These are phyloP conservation scores for Pollenia griseotomentosa DNA, from an alignment of 2,888 invertebrate species.

Conservation along the genomic window DNA sequence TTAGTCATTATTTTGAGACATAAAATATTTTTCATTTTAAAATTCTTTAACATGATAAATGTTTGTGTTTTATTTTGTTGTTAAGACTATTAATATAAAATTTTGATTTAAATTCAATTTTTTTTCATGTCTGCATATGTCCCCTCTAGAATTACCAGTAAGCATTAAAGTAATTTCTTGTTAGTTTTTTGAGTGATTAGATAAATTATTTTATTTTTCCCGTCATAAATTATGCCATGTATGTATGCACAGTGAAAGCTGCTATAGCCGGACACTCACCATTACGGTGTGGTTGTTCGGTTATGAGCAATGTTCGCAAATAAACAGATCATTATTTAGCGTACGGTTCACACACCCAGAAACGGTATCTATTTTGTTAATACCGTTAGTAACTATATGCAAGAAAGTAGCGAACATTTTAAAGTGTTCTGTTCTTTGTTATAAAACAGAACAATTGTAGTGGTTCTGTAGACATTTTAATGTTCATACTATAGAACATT, in stretches of 20 bases:
- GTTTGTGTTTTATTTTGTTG: neutral
- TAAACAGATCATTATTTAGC: no score
- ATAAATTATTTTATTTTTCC: slow-evolving; percentile 35
- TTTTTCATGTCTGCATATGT: neutral
- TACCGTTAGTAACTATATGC: no score
- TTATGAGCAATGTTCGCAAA: no score
- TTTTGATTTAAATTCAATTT: slow-evolving; percentile 17
- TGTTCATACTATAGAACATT: no score
- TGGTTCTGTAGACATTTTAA: no score
- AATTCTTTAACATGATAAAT: slow-evolving; percentile 23
- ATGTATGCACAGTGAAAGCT: neutral
- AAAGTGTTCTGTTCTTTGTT: no score
- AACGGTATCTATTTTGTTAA: no score
- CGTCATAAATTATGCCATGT: slow-evolving; percentile 35
- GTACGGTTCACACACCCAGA: no score
- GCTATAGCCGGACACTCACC: no score
- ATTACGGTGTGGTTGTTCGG: no score
- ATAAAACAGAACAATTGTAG: no score
- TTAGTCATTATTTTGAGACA: slow-evolving; percentile 18
- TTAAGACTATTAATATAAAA: neutral
- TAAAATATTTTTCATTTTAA: neutral
- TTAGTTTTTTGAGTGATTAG: slow-evolving; percentile 14
- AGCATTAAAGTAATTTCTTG: slow-evolving; percentile 29
- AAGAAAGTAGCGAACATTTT: no score
- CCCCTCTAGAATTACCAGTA: neutral